Percentiles rank a stretch among this genome's conserved stretches.
Evolutionary conservation across 2,113 vertebrate species (phyloP).

Genomic region (Polypterus senegalus): DNA sequence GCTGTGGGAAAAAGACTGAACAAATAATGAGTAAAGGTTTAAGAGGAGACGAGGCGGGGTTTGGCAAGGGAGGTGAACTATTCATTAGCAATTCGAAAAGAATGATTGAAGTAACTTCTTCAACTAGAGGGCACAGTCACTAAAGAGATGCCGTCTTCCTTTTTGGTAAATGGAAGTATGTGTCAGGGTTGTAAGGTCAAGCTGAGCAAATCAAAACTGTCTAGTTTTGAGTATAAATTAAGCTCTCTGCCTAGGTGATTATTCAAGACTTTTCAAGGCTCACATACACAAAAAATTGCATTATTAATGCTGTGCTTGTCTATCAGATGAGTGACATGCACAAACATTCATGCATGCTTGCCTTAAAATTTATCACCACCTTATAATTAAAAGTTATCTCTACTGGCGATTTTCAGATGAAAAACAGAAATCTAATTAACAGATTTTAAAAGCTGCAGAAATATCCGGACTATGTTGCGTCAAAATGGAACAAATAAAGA

Average conservation of each 20-base stretch:
- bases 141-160: background rate
- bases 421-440: no score
- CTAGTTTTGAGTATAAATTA: constrained; percentile 1
- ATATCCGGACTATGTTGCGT: no score
- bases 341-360: no score
- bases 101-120: constrained; percentile 53
- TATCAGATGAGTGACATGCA: no score
- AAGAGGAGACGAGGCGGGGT: constrained; percentile 52
- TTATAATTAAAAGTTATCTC: no score
- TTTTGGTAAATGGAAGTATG: background rate
- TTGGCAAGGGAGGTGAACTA: constrained; percentile 55
- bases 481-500: no score
- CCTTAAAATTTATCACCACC: no score
- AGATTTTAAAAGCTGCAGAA: no score
- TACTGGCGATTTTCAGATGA: no score
- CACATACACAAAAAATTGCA: background rate
- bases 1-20: constrained; percentile 73
- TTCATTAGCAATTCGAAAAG: constrained; percentile 57
- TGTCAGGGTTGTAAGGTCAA: constrained; percentile 6
- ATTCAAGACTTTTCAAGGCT: background rate
- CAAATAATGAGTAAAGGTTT: constrained; percentile 64
- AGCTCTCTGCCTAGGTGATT: background rate
- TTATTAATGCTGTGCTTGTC: no score
- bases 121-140: constrained; percentile 35
- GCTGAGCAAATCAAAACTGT: constrained; percentile 1